Conservation (phyloP, 1,140 invertebrate species). For the Leptopilina clavipes region DNA sequence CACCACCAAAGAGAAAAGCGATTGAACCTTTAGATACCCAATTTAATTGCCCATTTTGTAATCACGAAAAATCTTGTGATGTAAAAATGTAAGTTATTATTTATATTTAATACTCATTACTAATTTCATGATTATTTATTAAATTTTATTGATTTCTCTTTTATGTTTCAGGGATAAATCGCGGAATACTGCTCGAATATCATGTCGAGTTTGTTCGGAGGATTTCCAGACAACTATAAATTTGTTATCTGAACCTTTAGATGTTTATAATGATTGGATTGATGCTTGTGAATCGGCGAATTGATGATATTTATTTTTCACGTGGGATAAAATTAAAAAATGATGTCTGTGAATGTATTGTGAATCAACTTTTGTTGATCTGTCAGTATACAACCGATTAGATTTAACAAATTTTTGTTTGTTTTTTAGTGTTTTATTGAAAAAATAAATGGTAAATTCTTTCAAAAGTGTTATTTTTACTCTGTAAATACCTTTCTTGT, state of each 20-base stretch:
- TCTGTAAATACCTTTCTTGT: too few relatives aligned
- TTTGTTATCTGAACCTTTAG: slow-evolving; percentile 96
- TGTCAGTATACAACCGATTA: neutral
- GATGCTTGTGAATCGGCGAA: slow-evolving; percentile 98
- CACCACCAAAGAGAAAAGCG: slow-evolving; percentile 94
- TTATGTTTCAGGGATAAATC: slow-evolving; percentile 90
- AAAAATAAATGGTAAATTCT: too few relatives aligned
- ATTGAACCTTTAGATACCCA: slow-evolving; percentile 95
- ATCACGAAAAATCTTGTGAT: slow-evolving; percentile 99
- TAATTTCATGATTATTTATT: neutral
- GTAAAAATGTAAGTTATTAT: slow-evolving; percentile 94
- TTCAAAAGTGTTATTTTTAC: too few relatives aligned
- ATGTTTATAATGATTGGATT: slow-evolving; percentile 99
- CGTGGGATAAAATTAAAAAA: neutral
- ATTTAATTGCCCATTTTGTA: slow-evolving; percentile 99
- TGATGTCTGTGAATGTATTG: neutral
- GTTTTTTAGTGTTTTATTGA: too few relatives aligned
- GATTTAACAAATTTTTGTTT: too few relatives aligned
- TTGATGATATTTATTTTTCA: slow-evolving; percentile 68
- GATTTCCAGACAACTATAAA: slow-evolving; percentile 98
- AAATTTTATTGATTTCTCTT: slow-evolving; percentile 38
- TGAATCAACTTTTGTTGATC: too few relatives aligned
- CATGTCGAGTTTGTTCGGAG: slow-evolving; percentile 95
- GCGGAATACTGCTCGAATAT: slow-evolving; percentile 93
- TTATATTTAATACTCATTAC: slow-evolving; percentile 37